These are phyloP conservation scores for Protobothrops mucrosquamatus DNA, from an alignment of 2,113 vertebrate species.

Conservation along the genomic window DNA sequence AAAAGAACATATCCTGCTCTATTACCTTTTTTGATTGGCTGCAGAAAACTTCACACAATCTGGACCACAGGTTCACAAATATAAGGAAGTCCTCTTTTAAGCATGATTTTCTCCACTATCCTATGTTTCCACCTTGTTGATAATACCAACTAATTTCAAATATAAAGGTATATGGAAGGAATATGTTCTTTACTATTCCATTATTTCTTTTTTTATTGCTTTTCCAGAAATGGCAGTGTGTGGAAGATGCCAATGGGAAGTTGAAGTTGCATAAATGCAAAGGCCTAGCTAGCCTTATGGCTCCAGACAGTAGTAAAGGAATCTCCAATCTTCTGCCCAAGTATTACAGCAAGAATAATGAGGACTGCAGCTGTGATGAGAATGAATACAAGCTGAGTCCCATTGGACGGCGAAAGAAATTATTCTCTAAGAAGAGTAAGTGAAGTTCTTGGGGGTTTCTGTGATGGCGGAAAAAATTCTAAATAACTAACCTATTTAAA, in stretches of 20 bases:
- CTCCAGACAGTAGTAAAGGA: conserved; percentile 64
- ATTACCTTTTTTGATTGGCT: background rate
- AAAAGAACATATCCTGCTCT: background rate
- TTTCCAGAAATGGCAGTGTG: conserved; percentile 93
- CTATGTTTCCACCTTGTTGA: background rate
- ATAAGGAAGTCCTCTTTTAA: background rate
- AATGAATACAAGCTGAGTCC: conserved; percentile 69
- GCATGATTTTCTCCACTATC: background rate
- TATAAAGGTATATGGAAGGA: background rate
- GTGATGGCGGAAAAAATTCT: background rate
- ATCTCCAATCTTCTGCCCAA: conserved; percentile 76
- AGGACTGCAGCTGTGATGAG: conserved; percentile 77
- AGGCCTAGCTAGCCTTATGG: conserved; percentile 70
- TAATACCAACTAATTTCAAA: background rate
- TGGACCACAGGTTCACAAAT: background rate
- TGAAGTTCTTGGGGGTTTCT: background rate
- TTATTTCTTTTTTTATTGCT: conserved; percentile 13
- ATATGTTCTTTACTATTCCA: background rate
- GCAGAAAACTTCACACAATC: background rate
- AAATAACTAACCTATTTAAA: background rate
- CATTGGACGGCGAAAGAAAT: conserved; percentile 74
- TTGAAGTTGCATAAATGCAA: conserved; percentile 95
- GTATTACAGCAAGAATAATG: conserved; percentile 59
- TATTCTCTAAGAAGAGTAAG: conserved; percentile 87
- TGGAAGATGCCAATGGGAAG: conserved; percentile 86